phyloP scores from a whole-genome alignment of 2,113 vertebrate genomes.

The Gopherus evgoodei region DNA sequence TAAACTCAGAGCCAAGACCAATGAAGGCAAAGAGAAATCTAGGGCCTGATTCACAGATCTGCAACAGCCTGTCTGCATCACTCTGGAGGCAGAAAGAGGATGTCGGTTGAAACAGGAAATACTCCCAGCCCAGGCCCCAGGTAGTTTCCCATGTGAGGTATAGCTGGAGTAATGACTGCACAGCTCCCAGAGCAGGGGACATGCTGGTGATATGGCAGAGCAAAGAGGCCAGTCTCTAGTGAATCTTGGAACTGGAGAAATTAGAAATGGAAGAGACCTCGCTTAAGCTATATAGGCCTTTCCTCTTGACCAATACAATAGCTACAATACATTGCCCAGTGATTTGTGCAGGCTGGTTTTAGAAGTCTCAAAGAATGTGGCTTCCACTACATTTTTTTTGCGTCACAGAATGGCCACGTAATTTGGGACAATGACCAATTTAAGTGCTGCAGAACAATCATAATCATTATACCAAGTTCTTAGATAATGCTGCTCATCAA shows the following conservation, averaged over 20 bases:
- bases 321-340: not conserved
- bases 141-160: not conserved
- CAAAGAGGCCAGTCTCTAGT: not conserved
- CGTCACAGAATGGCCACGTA: not conserved
- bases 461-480: not conserved
- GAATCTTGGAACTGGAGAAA: not conserved
- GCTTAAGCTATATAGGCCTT: too few species aligned
- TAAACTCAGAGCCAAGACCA: not conserved
- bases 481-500: not conserved
- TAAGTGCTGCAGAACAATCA: not conserved
- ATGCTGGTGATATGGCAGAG: not conserved
- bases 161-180: not conserved
- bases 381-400: not conserved
- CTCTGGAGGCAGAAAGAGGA: not conserved
- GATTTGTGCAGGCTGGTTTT: not conserved
- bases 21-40: rapidly evolving
- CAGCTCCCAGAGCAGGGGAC: not conserved
- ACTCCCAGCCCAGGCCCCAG: not conserved
- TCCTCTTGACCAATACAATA: not conserved
- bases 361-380: not conserved
- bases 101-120: not conserved
- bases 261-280: not conserved
- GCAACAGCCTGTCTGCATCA: not conserved
- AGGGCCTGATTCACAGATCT: not conserved
- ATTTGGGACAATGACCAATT: not conserved